Percentiles rank a stretch among this genome's conserved stretches.
phyloP scores from a whole-genome alignment of 1,140 invertebrate species.

The Hesperophylax magnus region DNA sequence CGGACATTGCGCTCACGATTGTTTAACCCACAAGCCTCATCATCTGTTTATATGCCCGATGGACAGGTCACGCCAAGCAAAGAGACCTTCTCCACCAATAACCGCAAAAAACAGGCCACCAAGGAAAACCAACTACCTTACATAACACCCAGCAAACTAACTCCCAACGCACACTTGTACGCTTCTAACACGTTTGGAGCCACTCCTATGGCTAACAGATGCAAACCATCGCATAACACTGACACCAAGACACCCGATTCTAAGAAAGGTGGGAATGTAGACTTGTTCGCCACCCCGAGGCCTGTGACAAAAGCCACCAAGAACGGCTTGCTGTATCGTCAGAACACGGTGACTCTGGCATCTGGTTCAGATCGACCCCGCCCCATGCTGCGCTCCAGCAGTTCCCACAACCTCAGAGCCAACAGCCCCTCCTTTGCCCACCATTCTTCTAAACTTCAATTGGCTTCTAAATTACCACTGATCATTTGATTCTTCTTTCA shows the following conservation, averaged over 20 bases:
- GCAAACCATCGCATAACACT: background rate
- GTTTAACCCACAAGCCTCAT: constrained; percentile 36
- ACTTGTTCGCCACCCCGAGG: constrained; percentile 51
- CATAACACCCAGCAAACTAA: constrained; percentile 21
- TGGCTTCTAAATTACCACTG: constrained; percentile 50
- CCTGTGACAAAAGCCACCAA: constrained; percentile 39
- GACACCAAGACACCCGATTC: constrained; percentile 27
- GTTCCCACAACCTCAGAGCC: constrained; percentile 50
- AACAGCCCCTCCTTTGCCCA: constrained; percentile 42
- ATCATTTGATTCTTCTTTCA: constrained; percentile 70
- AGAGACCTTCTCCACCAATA: background rate
- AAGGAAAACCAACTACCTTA: constrained; percentile 38
- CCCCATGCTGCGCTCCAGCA: constrained; percentile 49
- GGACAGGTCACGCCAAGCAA: constrained; percentile 41
- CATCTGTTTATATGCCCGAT: constrained; percentile 40
- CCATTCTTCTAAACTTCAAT: constrained; percentile 44
- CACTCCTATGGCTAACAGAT: constrained; percentile 36
- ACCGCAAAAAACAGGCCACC: background rate
- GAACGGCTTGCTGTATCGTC: constrained; percentile 30
- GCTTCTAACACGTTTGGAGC: constrained; percentile 44
- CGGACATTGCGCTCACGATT: constrained; percentile 39
- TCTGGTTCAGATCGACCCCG: constrained; percentile 29
- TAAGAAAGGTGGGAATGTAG: constrained; percentile 34
- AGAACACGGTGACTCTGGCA: constrained; percentile 46
- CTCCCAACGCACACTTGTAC: constrained; percentile 26